Evolutionary conservation across 2,113 vertebrate genomes (phyloP), one percentile per base, ranked within the genome.

Genomic region (Cynocephalus volans): DNA sequence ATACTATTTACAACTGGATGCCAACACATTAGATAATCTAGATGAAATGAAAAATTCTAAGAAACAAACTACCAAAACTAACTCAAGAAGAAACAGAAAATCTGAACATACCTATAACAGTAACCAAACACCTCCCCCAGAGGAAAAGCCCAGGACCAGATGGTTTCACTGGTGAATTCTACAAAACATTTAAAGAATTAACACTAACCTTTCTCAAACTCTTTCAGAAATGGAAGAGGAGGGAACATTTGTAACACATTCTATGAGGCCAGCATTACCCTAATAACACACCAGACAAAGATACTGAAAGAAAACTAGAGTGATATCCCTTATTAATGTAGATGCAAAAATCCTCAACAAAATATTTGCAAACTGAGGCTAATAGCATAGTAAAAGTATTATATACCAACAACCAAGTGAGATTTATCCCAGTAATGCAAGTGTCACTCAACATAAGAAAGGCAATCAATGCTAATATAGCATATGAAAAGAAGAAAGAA

Each of bases 301-400:
- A 54, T 70, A 79, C 45, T 69, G 14, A 70, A 87, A 79, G 52
- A 70, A 87, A 87, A 93, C 54, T 15, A 79, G 6, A 76, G 36
- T 41, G 15, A 52, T 19, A 77, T 52, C 17, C 14, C 12, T 86
- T 79, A 87, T 36, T 6, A 70, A 70, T 79, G 60, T 19, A 58
- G 11, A 70, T n/a, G 73, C 24, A 79, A 80, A 86, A 93, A 80
- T 70, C 33, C 65, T 86, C 72, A 95, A 91, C 33, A 91, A 95
- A 85, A 69, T 80, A 85, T 81, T 91, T 80, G 33, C 81, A 79
- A 77, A 86, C 10, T 79, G n/a, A 93, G 87, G 19, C 36, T 17
- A 79, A 87, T 0, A 60, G 45, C 33, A 62, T 15, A 62, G 17
- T 62, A 85, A 54, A 91, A 70, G 45, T 56, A 72, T 79, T 60